Base-by-base conservation (phyloP, 2,888 invertebrate species). In the Trissolcus japonicus region DNA sequence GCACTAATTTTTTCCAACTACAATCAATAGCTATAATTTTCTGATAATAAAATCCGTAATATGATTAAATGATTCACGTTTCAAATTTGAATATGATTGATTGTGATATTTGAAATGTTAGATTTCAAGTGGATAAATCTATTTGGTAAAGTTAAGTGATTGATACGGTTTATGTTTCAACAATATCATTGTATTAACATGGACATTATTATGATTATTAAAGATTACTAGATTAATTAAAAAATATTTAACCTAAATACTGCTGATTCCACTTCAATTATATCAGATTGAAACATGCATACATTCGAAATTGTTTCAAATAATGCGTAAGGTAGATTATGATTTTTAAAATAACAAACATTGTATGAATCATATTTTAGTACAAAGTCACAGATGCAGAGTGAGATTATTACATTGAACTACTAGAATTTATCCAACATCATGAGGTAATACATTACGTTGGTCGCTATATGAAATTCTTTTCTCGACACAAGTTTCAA, bases 361-460 rank as follows among this genome's bases (percentile, higher is more conserved):
- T 60, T 17, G 29, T 7, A 16, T 46, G 19, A n/a, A 40, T 48
- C 48, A 35, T 68, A 53, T 60, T 59, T 59, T 53, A 25, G 46
- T 35, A 41, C 46, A 68, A 68, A 69, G 62, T 69, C 61, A 56
- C 56, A 69, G 56, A 62, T 56, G 62, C 56, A 62, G 41, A 61
- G 69, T 62, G 61, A 69, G 61, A 69, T 62, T n/a, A n/a, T n/a
- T 61, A 61, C 69, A 21, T 61, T 69, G 29, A 71, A 63, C 71
- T 53, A 55, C 71, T 62, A 56, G 41, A 43, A 46, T 57, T 46
- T 71, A 51, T 63, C 57, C 63, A 51, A 57, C 57, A 71, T 41
- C 25, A 25, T 25, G 56, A 56, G 48, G 61, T 16, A 62, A 62
- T 62, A 62, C 69, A 62, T 62, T 56, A 62, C 56, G 62, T 62